Conservation (phyloP, 2,888 invertebrate genomes). For the Polylopha cassiicola region DNA sequence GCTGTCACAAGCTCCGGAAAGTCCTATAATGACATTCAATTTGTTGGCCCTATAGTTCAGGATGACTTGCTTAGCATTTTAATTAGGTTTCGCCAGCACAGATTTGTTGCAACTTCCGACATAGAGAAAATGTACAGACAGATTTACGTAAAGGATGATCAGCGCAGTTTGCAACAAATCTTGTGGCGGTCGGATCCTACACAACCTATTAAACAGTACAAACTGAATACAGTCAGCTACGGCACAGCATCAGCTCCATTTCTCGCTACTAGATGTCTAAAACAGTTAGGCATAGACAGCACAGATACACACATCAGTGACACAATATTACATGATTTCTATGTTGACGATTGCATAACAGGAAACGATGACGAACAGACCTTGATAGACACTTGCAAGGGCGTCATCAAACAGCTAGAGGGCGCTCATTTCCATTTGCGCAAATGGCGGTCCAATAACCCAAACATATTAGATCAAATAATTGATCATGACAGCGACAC, state of each 20-base stretch:
- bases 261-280: conserved; percentile 9
- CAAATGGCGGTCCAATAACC: conserved; percentile 13
- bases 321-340: conserved; percentile 12
- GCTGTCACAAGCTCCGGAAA: not conserved
- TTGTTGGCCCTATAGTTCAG: conserved; percentile 1
- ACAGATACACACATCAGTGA: not conserved
- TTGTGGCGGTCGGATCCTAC: conserved; percentile 6
- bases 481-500: not conserved
- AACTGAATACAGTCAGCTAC: conserved; percentile 8
- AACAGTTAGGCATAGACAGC: not conserved
- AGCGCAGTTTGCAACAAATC: conserved; percentile 13
- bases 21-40: not conserved
- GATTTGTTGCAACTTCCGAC: conserved; percentile 1
- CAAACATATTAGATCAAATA: not conserved
- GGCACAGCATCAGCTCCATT: conserved; percentile 8
- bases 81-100: conserved; percentile 6
- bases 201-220: conserved; percentile 4
- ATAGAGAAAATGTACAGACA: conserved; percentile 10
- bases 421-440: conserved; percentile 12
- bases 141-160: conserved; percentile 1
- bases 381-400: not conserved
- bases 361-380: not conserved
- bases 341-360: conserved; percentile 10
- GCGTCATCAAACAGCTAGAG: not conserved
- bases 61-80: conserved; percentile 2